Conservation (phyloP, 2,113 vertebrate species). For the Centropristis striata region DNA sequence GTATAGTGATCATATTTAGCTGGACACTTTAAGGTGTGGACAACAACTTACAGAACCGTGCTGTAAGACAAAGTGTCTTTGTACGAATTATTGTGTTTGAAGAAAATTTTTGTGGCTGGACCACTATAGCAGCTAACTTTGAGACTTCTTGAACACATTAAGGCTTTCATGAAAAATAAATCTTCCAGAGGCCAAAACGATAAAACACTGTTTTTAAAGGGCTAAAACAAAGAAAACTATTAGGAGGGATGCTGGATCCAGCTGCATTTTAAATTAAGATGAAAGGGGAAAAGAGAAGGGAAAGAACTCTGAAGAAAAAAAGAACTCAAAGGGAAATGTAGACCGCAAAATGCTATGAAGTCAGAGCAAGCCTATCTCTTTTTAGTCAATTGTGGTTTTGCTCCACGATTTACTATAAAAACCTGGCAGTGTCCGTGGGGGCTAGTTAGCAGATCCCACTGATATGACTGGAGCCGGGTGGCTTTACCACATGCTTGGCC, state of each 20-base stretch:
- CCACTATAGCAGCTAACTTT: slow-evolving; percentile 56
- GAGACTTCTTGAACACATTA: slow-evolving; percentile 78
- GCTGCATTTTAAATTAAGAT: slow-evolving; percentile 83
- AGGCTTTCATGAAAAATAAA: slow-evolving; percentile 65
- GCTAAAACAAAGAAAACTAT: slow-evolving; percentile 74
- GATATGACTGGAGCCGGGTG: slow-evolving; percentile 73
- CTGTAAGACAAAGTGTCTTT: slow-evolving; percentile 27
- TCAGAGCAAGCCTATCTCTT: slow-evolving; percentile 78
- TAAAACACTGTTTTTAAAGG: slow-evolving; percentile 70
- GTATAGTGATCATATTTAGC: slow-evolving; percentile 40
- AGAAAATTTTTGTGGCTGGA: slow-evolving; percentile 35
- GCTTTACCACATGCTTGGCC: slow-evolving; percentile 71
- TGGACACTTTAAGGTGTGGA: slow-evolving; percentile 33
- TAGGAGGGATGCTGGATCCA: slow-evolving; percentile 68
- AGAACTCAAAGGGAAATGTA: slow-evolving; percentile 70
- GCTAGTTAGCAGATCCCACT: slow-evolving; percentile 75
- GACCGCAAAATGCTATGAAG: slow-evolving; percentile 82
- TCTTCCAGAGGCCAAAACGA: slow-evolving; percentile 65
- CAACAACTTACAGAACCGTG: slow-evolving; percentile 12
- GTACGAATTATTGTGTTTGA: slow-evolving; percentile 7
- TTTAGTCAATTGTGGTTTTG: slow-evolving; percentile 80
- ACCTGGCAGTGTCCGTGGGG: slow-evolving; percentile 72
- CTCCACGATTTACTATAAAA: slow-evolving; percentile 78
- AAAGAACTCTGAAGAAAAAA: slow-evolving; percentile 60
- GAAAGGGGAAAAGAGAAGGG: slow-evolving; percentile 68